Percentiles rank a stretch among this genome's conserved stretches.
These are phyloP conservation scores for Dynastes hyllus DNA, from an alignment of 2,888 invertebrate genomes.

Conservation along the genomic window DNA sequence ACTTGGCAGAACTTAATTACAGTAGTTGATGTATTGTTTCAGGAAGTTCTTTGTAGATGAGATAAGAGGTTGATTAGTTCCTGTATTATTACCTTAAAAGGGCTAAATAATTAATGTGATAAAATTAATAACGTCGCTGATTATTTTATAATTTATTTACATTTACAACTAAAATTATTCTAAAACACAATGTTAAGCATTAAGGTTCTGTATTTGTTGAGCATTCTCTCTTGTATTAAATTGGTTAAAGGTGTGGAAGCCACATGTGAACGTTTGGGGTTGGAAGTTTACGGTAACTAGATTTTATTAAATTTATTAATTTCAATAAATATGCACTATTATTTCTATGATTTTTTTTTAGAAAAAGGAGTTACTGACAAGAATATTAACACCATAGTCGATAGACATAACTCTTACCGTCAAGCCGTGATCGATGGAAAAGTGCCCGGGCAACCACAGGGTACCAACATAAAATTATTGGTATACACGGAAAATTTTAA, in stretches of 20 bases:
- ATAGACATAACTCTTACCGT: conserved; percentile 1
- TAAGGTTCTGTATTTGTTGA: neutral
- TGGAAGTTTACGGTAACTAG: conserved; percentile 27
- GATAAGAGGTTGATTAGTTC: too few relatives aligned
- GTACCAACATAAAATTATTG: conserved; percentile 14
- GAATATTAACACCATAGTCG: neutral
- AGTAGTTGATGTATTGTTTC: too few relatives aligned
- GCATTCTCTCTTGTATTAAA: neutral
- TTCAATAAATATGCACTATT: neutral
- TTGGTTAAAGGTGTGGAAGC: neutral
- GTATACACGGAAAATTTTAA: neutral
- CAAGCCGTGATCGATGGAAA: conserved; percentile 15
- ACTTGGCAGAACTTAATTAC: too few relatives aligned
- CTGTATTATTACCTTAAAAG: too few relatives aligned
- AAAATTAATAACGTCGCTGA: neutral
- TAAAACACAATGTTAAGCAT: neutral
- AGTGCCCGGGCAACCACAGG: conserved; percentile 16
- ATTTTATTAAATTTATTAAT: neutral
- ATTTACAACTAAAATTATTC: too few relatives aligned
- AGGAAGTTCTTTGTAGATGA: too few relatives aligned
- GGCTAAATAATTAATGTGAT: neutral
- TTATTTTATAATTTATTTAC: too few relatives aligned
- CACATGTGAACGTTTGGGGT: neutral
- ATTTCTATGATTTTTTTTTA: neutral
- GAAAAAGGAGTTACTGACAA: neutral